phyloP scores from a whole-genome alignment of 1,140 invertebrate genomes.

The Daktulosphaira vitifoliae region DNA sequence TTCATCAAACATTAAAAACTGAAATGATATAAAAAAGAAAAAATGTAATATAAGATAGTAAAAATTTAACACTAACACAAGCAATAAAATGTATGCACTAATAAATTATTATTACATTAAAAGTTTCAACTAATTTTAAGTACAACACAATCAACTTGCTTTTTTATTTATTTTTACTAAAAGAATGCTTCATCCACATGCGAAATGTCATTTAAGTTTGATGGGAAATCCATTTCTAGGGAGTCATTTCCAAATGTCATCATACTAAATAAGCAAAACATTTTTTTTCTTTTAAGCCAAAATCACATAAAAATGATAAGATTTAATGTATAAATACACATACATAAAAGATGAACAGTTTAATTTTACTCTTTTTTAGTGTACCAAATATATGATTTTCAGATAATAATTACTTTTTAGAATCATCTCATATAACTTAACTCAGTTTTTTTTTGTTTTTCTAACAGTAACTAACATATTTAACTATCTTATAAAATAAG shows the following conservation, averaged over 20 bases:
- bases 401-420: too few relatives aligned
- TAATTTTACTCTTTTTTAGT: too few relatives aligned
- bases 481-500: too few relatives aligned
- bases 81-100: constrained; percentile 3
- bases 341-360: too few relatives aligned
- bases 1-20: constrained; percentile 4
- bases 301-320: constrained; percentile 11
- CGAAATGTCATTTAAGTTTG: constrained; percentile 33
- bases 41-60: neutral
- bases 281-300: constrained; percentile 14
- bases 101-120: constrained; percentile 16
- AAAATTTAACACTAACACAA: constrained; percentile 9
- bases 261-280: constrained; percentile 34
- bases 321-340: constrained; percentile 1
- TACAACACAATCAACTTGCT: constrained; percentile 6
- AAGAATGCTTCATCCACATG: constrained; percentile 32
- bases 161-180: constrained; percentile 4
- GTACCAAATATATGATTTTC: too few relatives aligned
- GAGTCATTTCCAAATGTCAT: constrained; percentile 32
- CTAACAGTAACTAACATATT: too few relatives aligned
- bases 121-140: constrained; percentile 12
- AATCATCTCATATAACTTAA: too few relatives aligned
- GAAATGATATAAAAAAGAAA: constrained; percentile 9
- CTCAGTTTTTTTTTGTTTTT: too few relatives aligned
- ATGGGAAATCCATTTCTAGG: constrained; percentile 30